A percentile compares a stretch with the other conserved stretches of the same genome.
phyloP scores from a whole-genome alignment of 2,797 vertebrate species.

The Gadopsis marmoratus region DNA sequence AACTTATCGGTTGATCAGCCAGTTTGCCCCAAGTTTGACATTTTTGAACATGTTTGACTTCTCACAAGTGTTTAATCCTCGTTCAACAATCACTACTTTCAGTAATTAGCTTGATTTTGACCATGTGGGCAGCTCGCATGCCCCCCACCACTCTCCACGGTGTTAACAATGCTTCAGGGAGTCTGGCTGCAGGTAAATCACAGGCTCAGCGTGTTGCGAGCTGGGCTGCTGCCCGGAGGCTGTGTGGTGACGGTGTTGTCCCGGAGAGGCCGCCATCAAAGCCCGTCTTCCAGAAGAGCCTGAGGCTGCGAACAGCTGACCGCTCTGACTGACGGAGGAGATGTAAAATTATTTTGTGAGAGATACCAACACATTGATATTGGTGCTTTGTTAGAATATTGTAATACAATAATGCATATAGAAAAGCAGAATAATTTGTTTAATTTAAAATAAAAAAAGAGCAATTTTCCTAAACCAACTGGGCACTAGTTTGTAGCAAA shows the following conservation, averaged over 20 bases:
- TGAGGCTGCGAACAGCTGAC: slow-evolving; percentile 47
- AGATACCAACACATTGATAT: background rate
- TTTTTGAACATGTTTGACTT: background rate
- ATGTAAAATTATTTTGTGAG: slow-evolving; percentile 32
- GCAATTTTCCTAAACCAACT: background rate
- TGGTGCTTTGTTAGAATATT: background rate
- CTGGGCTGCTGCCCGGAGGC: slow-evolving; percentile 64
- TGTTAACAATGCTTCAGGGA: slow-evolving; percentile 54
- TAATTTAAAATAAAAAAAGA: no score
- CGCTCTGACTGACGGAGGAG: slow-evolving; percentile 59
- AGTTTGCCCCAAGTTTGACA: no score
- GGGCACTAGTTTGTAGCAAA: background rate
- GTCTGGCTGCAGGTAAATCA: slow-evolving; percentile 60
- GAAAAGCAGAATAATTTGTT: background rate
- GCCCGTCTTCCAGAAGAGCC: slow-evolving; percentile 70
- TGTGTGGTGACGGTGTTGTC: slow-evolving; percentile 34
- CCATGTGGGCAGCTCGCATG: slow-evolving; percentile 23
- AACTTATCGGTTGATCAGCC: background rate
- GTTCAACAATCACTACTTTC: slow-evolving; percentile 17
- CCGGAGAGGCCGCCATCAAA: slow-evolving; percentile 68
- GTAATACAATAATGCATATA: background rate
- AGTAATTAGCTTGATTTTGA: slow-evolving; percentile 52
- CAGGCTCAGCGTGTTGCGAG: slow-evolving; percentile 32
- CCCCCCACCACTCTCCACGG: slow-evolving; percentile 1
- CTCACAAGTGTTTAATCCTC: slow-evolving; percentile 2